Percentiles rank a stretch among this genome's conserved stretches.
These are phyloP conservation scores for Hypanus sabinus DNA, from an alignment of 2,113 vertebrate genomes.

Conservation along the genomic window DNA sequence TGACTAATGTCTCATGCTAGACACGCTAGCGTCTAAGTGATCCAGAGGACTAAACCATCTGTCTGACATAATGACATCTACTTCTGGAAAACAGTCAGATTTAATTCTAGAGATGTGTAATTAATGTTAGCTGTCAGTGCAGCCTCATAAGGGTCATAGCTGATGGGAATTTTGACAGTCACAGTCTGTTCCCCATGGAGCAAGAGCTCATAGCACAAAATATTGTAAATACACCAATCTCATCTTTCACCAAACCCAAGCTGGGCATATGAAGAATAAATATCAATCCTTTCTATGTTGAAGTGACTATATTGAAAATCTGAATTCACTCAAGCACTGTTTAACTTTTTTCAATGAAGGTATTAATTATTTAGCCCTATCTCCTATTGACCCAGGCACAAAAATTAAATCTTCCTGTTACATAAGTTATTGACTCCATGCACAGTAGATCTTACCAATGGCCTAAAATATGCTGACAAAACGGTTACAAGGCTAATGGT, in stretches of 20 bases:
- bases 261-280: constrained; percentile 1
- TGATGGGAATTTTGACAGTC: constrained; percentile 21
- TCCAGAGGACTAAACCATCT: constrained; percentile 29
- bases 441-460: not conserved
- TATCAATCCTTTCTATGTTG: not conserved
- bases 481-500: too few relatives aligned
- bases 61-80: constrained; percentile 25
- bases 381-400: not conserved
- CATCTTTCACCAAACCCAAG: not conserved
- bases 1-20: constrained; percentile 11
- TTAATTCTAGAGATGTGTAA: not conserved
- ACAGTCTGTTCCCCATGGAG: not conserved
- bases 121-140: constrained; percentile 20
- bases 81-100: constrained; percentile 9
- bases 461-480: not conserved
- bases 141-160: constrained; percentile 10
- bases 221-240: not conserved
- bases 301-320: not conserved
- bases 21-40: not conserved
- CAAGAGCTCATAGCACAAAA: not conserved
- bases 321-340: not conserved
- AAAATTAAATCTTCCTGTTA: not conserved
- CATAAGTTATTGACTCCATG: not conserved
- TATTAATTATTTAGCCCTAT: not conserved
- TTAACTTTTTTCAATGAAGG: not conserved